Percentiles rank a stretch among this genome's conserved stretches.
These are phyloP conservation scores for Gopherus flavomarginatus DNA, from an alignment of 2,113 vertebrate genomes.

Conservation along the genomic window DNA sequence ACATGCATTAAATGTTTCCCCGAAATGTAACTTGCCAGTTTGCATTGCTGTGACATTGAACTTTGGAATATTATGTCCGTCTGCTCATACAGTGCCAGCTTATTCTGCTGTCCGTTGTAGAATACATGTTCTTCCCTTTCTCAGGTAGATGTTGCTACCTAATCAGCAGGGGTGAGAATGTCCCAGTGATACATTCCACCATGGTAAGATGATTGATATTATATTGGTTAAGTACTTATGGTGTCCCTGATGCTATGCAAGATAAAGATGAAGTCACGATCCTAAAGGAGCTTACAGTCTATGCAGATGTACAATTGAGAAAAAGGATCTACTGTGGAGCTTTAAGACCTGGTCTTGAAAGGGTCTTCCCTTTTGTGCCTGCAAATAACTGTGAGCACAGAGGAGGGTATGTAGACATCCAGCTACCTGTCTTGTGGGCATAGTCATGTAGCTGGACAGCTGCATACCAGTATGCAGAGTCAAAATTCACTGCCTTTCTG, in stretches of 20 bases:
- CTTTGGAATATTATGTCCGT: background rate
- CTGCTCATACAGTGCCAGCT: background rate
- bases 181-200: background rate
- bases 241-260: background rate
- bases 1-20: background rate
- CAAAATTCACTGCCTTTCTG: background rate
- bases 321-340: background rate
- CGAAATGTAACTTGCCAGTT: background rate
- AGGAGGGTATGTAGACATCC: background rate
- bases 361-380: background rate
- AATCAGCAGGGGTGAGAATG: background rate
- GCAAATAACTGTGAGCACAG: background rate
- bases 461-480: background rate
- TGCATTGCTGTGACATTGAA: background rate
- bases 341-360: background rate
- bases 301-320: background rate
- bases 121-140: background rate
- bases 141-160: background rate
- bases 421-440: background rate
- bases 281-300: background rate
- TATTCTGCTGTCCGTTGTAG: background rate
- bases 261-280: background rate
- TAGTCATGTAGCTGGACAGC: background rate
- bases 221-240: background rate
- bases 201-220: background rate